Conservation (phyloP, 1,140 invertebrate genomes). For the Orussus abietinus region DNA sequence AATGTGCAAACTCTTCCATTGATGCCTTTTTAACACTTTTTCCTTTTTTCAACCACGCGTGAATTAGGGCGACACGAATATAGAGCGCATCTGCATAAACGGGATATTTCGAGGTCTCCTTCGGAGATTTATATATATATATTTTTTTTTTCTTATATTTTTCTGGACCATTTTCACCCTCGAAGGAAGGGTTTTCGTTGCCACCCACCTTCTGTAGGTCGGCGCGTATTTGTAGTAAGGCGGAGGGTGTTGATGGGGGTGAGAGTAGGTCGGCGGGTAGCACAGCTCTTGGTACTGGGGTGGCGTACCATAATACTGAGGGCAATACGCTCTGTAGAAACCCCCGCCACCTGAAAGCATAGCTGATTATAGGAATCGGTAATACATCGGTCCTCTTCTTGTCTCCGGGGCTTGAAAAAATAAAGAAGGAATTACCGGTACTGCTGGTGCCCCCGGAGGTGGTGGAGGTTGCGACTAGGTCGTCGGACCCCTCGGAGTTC, state of each 20-base stretch:
- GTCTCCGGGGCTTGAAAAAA: background rate
- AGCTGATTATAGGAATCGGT: conserved; percentile 22
- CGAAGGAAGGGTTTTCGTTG: too few relatives aligned
- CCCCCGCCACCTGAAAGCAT: conserved; percentile 40
- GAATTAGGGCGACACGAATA: too few relatives aligned
- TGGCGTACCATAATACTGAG: conserved; percentile 53
- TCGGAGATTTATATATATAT: too few relatives aligned
- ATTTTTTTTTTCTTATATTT: too few relatives aligned
- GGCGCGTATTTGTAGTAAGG: conserved; percentile 66
- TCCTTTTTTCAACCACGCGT: too few relatives aligned
- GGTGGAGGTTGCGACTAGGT: conserved; percentile 46
- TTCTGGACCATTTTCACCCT: background rate
- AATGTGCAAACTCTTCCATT: too few relatives aligned
- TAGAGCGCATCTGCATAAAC: too few relatives aligned
- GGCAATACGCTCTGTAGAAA: conserved; percentile 51
- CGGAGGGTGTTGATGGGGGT: conserved; percentile 54
- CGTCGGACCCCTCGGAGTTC: conserved; percentile 51
- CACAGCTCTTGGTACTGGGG: conserved; percentile 59
- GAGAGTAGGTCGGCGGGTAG: conserved; percentile 59
- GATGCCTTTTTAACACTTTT: too few relatives aligned
- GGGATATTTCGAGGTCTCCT: too few relatives aligned
- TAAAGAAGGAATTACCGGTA: conserved; percentile 31
- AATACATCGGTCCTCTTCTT: too few relatives aligned
- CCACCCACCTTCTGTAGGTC: conserved; percentile 51
- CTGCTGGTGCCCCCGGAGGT: conserved; percentile 51